Evolutionary conservation across 2,113 vertebrate species (phyloP).

Genomic region (Antidorcas marsupialis): DNA sequence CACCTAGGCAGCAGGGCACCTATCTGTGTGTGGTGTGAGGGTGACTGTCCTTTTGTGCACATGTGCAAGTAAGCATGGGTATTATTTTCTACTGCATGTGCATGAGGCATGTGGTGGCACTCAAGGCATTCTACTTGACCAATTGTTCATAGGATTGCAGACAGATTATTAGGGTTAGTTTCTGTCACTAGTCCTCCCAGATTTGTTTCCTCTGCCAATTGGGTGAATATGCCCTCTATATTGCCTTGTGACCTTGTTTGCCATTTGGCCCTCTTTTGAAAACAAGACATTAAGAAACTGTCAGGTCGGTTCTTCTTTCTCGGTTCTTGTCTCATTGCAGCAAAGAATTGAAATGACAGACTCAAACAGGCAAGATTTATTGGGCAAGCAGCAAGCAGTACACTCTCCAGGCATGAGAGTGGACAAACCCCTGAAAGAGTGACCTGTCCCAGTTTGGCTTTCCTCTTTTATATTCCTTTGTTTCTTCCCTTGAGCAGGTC

Average conservation of each 20-base stretch:
- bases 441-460: neutral
- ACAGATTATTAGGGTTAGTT: neutral
- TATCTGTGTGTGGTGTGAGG: neutral
- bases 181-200: neutral
- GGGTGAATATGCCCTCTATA: neutral
- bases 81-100: neutral
- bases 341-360: neutral
- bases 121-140: neutral
- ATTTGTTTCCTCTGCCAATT: neutral
- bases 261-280: neutral
- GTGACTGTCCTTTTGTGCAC: neutral
- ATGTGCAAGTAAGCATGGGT: neutral
- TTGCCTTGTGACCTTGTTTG: neutral
- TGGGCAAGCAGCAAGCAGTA: neutral
- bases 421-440: neutral
- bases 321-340: neutral
- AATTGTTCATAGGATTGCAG: neutral
- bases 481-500: neutral
- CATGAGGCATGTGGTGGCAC: neutral
- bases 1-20: neutral
- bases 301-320: neutral
- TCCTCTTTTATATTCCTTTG: neutral
- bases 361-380: neutral
- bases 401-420: neutral
- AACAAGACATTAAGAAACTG: neutral